These are phyloP conservation scores for Chaetogeoica ovagalla DNA, from an alignment of 2,888 invertebrate species.

Conservation along the genomic window DNA sequence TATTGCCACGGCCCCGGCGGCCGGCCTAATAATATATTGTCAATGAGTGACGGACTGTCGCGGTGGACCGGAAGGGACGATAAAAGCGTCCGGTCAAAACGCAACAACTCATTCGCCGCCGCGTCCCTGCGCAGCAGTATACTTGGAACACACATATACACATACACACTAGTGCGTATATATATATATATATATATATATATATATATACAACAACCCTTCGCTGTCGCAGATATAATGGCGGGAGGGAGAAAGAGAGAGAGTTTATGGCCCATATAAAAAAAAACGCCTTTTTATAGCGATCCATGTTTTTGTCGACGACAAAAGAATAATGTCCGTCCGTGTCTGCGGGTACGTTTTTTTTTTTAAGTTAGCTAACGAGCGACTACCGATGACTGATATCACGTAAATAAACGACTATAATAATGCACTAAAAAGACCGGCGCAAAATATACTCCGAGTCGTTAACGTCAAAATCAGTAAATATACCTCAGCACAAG, in stretches of 20 bases:
- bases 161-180: too few relatives aligned
- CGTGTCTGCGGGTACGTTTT: slow-evolving; percentile 22
- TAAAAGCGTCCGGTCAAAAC: slow-evolving; percentile 47
- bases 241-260: not conserved
- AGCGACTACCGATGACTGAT: slow-evolving; percentile 48
- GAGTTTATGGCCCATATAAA: slow-evolving; percentile 28
- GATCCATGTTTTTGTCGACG: slow-evolving; percentile 37
- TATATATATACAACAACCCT: too few relatives aligned
- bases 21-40: slow-evolving; percentile 3
- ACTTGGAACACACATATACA: too few relatives aligned
- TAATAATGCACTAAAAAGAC: not conserved
- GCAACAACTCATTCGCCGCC: slow-evolving; percentile 10
- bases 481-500: not conserved
- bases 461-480: slow-evolving; percentile 48
- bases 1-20: not conserved
- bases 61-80: slow-evolving; percentile 47
- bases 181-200: too few relatives aligned
- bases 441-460: slow-evolving; percentile 12
- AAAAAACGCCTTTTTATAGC: slow-evolving; percentile 35
- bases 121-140: too few relatives aligned
- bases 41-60: slow-evolving; percentile 30
- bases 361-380: slow-evolving; percentile 44
- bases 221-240: not conserved
- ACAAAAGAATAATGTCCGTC: slow-evolving; percentile 39
- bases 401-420: slow-evolving; percentile 44